phyloP scores from a whole-genome alignment of 1,140 invertebrate genomes.

The Rhopalosiphum maidis region DNA sequence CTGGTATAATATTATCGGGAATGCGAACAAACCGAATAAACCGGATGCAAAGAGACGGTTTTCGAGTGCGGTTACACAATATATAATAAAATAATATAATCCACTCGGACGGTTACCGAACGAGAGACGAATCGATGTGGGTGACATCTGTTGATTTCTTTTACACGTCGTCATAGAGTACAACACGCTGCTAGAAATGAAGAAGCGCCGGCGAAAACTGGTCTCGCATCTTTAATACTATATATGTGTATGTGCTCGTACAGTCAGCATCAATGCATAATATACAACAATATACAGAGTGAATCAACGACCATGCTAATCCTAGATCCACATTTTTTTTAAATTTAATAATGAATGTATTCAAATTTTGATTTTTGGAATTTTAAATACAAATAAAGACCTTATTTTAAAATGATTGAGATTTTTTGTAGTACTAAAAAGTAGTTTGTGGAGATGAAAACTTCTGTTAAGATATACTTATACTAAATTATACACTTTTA shows the following conservation, averaged over 20 bases:
- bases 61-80: conserved; percentile 14
- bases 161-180: background rate
- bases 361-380: too few relatives aligned
- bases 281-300: background rate
- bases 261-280: background rate
- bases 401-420: too few relatives aligned
- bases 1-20: background rate
- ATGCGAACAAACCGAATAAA: background rate
- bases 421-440: too few relatives aligned
- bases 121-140: background rate
- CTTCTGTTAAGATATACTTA: too few relatives aligned
- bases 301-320: too few relatives aligned
- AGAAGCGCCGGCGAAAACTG: background rate
- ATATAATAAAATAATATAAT: background rate
- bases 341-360: too few relatives aligned
- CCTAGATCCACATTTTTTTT: too few relatives aligned
- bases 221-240: background rate
- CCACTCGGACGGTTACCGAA: background rate
- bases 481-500: too few relatives aligned
- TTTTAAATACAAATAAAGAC: too few relatives aligned
- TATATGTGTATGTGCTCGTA: background rate
- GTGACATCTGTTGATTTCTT: background rate
- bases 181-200: background rate
- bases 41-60: background rate
- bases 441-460: too few relatives aligned